Percentiles rank a stretch among this genome's conserved stretches.
phyloP scores from a whole-genome alignment of 2,797 vertebrate species.

The Crenuchus spilurus region DNA sequence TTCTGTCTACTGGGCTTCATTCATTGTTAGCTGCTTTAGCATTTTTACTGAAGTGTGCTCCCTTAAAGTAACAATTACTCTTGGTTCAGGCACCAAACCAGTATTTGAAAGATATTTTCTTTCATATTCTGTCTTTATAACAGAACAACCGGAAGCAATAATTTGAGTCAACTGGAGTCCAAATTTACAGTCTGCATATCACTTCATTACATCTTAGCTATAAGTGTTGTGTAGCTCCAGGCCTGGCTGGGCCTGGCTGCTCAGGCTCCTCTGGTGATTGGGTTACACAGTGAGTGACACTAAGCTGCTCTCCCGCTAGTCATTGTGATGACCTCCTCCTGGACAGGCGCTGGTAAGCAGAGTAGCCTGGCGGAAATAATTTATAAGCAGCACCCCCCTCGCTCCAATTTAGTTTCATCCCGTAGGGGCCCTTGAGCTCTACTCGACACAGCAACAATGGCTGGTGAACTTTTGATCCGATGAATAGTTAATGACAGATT shows the following conservation, averaged over 20 bases:
- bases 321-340: slow-evolving; percentile 85
- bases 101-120: background rate
- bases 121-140: background rate
- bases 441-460: slow-evolving; percentile 85
- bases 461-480: slow-evolving; percentile 89
- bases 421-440: slow-evolving; percentile 70
- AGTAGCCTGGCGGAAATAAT: slow-evolving; percentile 91
- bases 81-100: background rate
- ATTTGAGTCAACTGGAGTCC: background rate
- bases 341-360: slow-evolving; percentile 84
- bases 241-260: slow-evolving; percentile 29
- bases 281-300: slow-evolving; percentile 62
- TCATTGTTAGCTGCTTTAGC: background rate
- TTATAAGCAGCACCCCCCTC: slow-evolving; percentile 84
- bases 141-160: background rate
- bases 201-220: slow-evolving; percentile 16
- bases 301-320: slow-evolving; percentile 66
- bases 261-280: slow-evolving; percentile 40
- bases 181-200: background rate
- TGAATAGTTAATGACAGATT: slow-evolving; percentile 96
- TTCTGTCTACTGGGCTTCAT: background rate
- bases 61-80: background rate
- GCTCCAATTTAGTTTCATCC: slow-evolving; percentile 87
- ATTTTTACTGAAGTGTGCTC: background rate
- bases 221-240: slow-evolving; percentile 25